Evolutionary conservation across 2,113 vertebrate species (phyloP).

Genomic region (Puffinus mauretanicus): DNA sequence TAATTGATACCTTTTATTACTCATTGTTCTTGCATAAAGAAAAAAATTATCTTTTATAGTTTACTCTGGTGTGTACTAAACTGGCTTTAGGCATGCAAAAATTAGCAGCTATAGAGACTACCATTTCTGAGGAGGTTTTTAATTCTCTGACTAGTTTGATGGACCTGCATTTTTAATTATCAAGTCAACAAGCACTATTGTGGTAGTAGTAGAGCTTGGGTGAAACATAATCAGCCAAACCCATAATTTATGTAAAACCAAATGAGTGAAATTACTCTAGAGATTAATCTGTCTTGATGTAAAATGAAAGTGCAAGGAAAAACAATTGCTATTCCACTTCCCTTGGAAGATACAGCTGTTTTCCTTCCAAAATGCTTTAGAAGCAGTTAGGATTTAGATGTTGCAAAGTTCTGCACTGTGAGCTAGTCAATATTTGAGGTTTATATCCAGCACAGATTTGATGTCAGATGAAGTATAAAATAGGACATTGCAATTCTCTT

Average conservation of each 20-base stretch:
- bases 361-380: not conserved
- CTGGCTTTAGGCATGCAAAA: slow-evolving; percentile 44
- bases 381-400: not conserved
- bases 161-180: slow-evolving; percentile 61
- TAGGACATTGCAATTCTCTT: not conserved
- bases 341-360: not conserved
- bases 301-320: not conserved
- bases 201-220: not conserved
- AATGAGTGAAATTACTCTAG: slow-evolving; percentile 15
- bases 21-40: slow-evolving; percentile 67
- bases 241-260: not conserved
- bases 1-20: slow-evolving; percentile 74
- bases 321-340: not conserved
- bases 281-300: not conserved
- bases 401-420: not conserved
- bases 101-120: slow-evolving; percentile 23
- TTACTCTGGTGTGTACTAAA: slow-evolving; percentile 42
- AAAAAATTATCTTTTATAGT: slow-evolving; percentile 57
- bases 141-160: slow-evolving; percentile 22
- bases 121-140: slow-evolving; percentile 17
- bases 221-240: not conserved
- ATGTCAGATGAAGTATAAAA: not conserved
- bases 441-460: not conserved
- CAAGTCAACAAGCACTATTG: not conserved
- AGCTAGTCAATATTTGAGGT: not conserved